These are phyloP conservation scores for Enchytraeus crypticus DNA, from an alignment of 2,888 invertebrate genomes.

Conservation along the genomic window DNA sequence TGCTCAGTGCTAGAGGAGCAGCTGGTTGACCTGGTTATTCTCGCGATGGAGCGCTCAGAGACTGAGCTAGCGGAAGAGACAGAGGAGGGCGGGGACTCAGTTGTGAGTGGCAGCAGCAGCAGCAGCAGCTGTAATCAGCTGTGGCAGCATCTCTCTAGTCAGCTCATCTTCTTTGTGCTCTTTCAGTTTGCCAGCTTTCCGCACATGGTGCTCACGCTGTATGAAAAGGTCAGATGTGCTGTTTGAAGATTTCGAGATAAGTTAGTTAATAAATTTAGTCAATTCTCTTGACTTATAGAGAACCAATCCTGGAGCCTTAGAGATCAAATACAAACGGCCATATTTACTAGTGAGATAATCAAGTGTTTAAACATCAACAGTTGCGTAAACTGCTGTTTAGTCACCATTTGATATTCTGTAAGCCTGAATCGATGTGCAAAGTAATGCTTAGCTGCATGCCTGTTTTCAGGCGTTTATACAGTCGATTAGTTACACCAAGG, in stretches of 20 bases:
- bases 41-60: constrained; percentile 85
- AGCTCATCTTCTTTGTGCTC: constrained; percentile 85
- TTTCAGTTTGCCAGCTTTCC: constrained; percentile 89
- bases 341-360: too few relatives aligned
- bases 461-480: too few relatives aligned
- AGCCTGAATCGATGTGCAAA: too few relatives aligned
- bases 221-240: constrained; percentile 63
- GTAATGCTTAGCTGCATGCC: too few relatives aligned
- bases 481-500: too few relatives aligned
- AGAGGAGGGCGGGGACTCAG: neutral
- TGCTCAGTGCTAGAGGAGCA: constrained; percentile 86
- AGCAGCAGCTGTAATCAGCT: too few relatives aligned
- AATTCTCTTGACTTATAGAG: neutral
- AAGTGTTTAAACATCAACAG: too few relatives aligned
- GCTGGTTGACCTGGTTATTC: constrained; percentile 77
- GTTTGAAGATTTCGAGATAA: neutral
- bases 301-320: too few relatives aligned
- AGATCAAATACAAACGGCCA: too few relatives aligned
- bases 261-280: neutral
- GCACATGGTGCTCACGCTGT: constrained; percentile 78
- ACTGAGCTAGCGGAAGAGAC: constrained; percentile 29
- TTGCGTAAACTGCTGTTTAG: too few relatives aligned
- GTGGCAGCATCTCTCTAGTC: constrained; percentile 87
- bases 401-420: too few relatives aligned
- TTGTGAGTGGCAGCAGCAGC: constrained; percentile 7